Evolutionary conservation across 2,888 invertebrate genomes (phyloP), one percentile per base, ranked within the genome.

Genomic region (Eumacrocentrus americanus): DNA sequence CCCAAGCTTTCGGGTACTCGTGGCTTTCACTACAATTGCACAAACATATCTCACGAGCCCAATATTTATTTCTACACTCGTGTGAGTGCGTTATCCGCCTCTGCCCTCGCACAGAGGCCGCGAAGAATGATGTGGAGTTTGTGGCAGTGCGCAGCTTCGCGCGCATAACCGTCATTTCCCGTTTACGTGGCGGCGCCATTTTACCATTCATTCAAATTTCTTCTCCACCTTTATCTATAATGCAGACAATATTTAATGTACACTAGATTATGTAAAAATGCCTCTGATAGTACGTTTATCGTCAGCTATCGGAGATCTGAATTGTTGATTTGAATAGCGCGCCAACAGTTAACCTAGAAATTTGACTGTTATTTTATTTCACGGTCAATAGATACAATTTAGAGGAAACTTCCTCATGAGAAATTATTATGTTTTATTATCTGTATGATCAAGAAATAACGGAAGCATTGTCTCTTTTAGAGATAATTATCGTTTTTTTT

Each of bases 111-210:
- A n/a, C n/a, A 18, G 16, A 14, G 18, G 34, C 25, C 48, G 44
- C 63, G 40, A 66, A 64, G 67, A 68, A 71, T 76, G 76, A 76
- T 76, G 76, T 76, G 76, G 76, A 76, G 73, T 70, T 71, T 56
- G n/a, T 63, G 44, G 42, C 57, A 22, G 42, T 38, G 57, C 51
- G 37, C 37, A 18, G 18, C n/a, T 29, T 16, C 40, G 37, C 48
- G 48, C 62, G 60, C 55, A 52, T 52, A 53, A 56, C 53, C 71
- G 67, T 66, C 70, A 70, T 60, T 74, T 76, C 76, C 76, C 72
- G 74, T 57, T 59, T 74, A 73, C 75, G 73, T 74, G 75, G 72
- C 73, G 53, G 40, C 46, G 47, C 46, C 9, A 23, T 34, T 11
- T 12, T 9, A 1, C 25, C 1, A 4, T 20, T 47, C 5, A 29